Evolutionary conservation across 2,888 invertebrate species (phyloP), one percentile per base, ranked within the genome.

Genomic region (Cistogaster globosa): DNA sequence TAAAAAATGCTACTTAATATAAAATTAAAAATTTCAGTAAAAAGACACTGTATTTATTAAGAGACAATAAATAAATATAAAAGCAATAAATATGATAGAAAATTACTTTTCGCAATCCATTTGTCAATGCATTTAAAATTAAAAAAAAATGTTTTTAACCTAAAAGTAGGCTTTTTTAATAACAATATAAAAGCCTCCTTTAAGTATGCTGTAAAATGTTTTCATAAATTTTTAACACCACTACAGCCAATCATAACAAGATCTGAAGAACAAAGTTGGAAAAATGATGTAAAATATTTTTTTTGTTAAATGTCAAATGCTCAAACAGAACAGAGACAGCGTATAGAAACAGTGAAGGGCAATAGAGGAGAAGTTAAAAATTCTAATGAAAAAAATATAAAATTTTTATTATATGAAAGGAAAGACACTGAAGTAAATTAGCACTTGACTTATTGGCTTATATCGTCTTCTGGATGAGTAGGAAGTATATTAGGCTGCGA

Each of bases 261-360:
- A 16, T 18, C 14, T 53, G 32, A 55, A 68, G 53, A 53, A 20
- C 8, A 32, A 32, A 20, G 4, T 7, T 55, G 14, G n/a, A 32
- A 42, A 22, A n/a, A 12, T 20, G n/a, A 58, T 32, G n/a, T 55
- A 1, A 69, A 22, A 22, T 22, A 42, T 68, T 53, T 65, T 9
- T 32, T 65, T 9, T 32, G 12, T 7, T 55, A 55, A 55, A 75
- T 65, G 65, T 26, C 65, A 65, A 57, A 45, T 65, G 55, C 18
- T 32, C 14, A 42, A 57, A 53, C 3, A 20, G 16, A n/a, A 72
- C 16, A 3, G 16, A 4, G 4, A 26, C 26, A 26, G 11, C 32
- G 2, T n/a, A 14, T 8, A 20, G 5, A 2, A 20, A 62, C 20
- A 60, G 48, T 51, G 51, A 11, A 9, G 16, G 9, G 3, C 51